A percentile compares a stretch with the other conserved stretches of the same genome.
These are phyloP conservation scores for Agonopterix arenella DNA, from an alignment of 2,888 invertebrate species.

Conservation along the genomic window DNA sequence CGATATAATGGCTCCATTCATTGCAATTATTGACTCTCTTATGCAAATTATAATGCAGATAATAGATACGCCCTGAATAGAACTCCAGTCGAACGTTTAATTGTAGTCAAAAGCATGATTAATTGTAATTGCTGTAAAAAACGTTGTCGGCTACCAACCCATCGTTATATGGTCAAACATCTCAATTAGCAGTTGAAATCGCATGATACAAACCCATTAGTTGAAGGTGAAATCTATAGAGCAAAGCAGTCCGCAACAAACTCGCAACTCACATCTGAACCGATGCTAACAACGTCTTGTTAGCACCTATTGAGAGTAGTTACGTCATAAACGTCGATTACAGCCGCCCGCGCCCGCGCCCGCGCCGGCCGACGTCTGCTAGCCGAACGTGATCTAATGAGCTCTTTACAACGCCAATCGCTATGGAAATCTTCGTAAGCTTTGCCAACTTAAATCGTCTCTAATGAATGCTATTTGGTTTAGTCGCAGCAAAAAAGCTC, in stretches of 20 bases:
- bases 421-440: constrained; percentile 31
- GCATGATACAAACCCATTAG: constrained; percentile 41
- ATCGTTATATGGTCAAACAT: constrained; percentile 16
- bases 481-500: constrained; percentile 30
- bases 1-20: constrained; percentile 31
- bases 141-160: constrained; percentile 4
- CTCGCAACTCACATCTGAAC: constrained; percentile 6
- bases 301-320: constrained; percentile 53
- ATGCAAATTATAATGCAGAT: constrained; percentile 31
- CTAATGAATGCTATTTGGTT: constrained; percentile 42
- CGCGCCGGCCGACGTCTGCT: constrained; percentile 12
- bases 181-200: constrained; percentile 35
- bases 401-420: constrained; percentile 46
- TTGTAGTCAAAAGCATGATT: neutral
- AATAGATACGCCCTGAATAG: neutral
- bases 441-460: constrained; percentile 34
- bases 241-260: constrained; percentile 30
- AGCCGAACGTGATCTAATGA: constrained; percentile 49
- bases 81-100: neutral
- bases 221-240: constrained; percentile 52
- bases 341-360: neutral
- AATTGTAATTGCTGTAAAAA: neutral
- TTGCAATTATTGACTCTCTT: constrained; percentile 38
- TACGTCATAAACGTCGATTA: constrained; percentile 48
- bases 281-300: constrained; percentile 48